Conservation (phyloP, 2,113 vertebrate genomes). For the Neodon shergylaensis region DNA sequence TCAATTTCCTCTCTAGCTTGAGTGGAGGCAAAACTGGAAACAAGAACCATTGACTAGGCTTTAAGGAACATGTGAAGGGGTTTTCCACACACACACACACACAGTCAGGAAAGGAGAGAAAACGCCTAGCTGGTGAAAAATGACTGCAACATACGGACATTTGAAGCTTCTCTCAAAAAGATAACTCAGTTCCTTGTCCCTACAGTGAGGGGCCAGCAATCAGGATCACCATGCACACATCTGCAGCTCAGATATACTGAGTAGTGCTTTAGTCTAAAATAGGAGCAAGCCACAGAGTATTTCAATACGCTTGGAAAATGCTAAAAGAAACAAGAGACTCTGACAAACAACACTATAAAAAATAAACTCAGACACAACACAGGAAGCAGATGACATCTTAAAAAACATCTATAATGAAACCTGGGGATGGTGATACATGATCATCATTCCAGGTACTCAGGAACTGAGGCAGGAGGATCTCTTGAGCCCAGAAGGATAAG, state of each 20-base stretch:
- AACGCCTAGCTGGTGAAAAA: background rate
- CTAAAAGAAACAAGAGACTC: background rate
- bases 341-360: background rate
- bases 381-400: background rate
- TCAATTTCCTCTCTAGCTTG: background rate
- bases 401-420: background rate
- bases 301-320: background rate
- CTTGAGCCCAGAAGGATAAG: too few species aligned
- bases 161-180: background rate
- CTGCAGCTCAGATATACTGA: background rate
- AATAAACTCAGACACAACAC: background rate
- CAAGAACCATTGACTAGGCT: background rate
- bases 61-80: background rate
- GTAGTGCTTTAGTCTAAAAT: background rate
- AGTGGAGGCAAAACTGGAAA: background rate
- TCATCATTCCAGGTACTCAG: background rate
- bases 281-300: background rate
- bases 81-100: background rate
- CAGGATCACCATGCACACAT: background rate
- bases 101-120: background rate
- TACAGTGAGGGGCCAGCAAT: too few species aligned
- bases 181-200: background rate
- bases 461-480: background rate
- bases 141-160: background rate
- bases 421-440: background rate